Base-by-base conservation (phyloP, 2,113 vertebrate species). In the Cygnus atratus region DNA sequence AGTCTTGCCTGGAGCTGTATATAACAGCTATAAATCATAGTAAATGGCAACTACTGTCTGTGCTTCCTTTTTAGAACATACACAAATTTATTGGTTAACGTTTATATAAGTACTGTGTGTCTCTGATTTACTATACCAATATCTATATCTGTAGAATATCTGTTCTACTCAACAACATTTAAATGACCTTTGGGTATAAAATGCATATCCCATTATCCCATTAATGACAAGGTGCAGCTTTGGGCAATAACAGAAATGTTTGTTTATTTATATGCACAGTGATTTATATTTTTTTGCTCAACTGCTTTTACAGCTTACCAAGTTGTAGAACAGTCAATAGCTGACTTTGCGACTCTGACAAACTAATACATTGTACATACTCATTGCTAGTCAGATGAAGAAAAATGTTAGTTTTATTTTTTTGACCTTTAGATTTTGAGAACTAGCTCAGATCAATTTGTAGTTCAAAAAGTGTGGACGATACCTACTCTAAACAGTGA, bases 401-500 rank as follows among this genome's bases (percentile, higher is more conserved):
- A 94, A 92, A 93, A 87, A 87, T 29, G 13, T 70, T 88, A 35
- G 73, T 71, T 88, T 97, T 94, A 91, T 96, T 94, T 97, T 84
- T 84, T 93, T 96, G 96, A 97, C 97, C 93, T 95, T 96, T 97
- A 96, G 90, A 95, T 96, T 96, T 71, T 80, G 82, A 79, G 85
- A 97, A 97, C 84, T 63, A 94, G 81, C 81, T 94, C 76, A 97
- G 97, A 98, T 98, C 94, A 97, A 96, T 97, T 96, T 96, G 86
- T 87, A 92, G 68, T 91, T 96, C 79, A 93, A 86, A 95, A 84
- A 85, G 83, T 68, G 66, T 92, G 84, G 96, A 75, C 94, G 94
- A 90, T 85, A 87, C 76, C 65, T 77, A 71, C 35, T 71, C 86
- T 94, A 95, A 94, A 80, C 84, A 95, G 67, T 73, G 92, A 94